Evolutionary conservation across 2,797 vertebrate species (phyloP), one percentile per base, ranked within the genome.

Genomic region (Vireo griseus): DNA sequence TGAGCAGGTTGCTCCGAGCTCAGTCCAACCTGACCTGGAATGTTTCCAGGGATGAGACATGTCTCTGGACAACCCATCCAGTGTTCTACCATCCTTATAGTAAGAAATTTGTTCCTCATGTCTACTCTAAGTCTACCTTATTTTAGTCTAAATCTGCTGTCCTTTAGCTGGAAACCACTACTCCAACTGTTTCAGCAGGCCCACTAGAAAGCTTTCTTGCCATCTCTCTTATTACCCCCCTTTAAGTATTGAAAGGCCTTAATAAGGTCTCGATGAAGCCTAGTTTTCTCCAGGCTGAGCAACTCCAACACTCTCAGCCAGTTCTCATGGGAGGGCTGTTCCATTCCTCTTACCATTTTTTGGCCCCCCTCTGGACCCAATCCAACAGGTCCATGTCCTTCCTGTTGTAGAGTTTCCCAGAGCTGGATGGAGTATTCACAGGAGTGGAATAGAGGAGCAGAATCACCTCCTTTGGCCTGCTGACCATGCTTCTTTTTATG

Each of bases 301-400:
- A 58, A 9, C 10, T 33, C 8, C 50, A 44, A 1, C 18, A 48
- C 17, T 42, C 42, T 80, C 39, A 47, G 17, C 4, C 13, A 37
- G 8, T 80, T 52, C 28, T 57, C 37, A 13, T 16, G 25, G 52
- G 6, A 18, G 26, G 24, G 17, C 17, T 51, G 28, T 16, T 88
- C 28, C 0, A 0, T 45, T 3, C 7, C 18, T 75, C 24, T 19
- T 21, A 67, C 28, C 5, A 52, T 48, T 52, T 71, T 31, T 52
- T 33, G 20, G 5, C 7, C 4, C 6, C 22, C 1, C 17, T 33
- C 33, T 35, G 29, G 26, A 58, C 29, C 6, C 1, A 1, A 11
- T 73, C 37, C 19, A 45, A 16, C 21, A 58, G 25, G 2, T 77
- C 20, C 17, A 4, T n/a, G 42, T 40, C 35, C 13, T 47, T 58